Base-by-base conservation (phyloP, 2,888 invertebrate genomes). In the Electrophaes corylata region DNA sequence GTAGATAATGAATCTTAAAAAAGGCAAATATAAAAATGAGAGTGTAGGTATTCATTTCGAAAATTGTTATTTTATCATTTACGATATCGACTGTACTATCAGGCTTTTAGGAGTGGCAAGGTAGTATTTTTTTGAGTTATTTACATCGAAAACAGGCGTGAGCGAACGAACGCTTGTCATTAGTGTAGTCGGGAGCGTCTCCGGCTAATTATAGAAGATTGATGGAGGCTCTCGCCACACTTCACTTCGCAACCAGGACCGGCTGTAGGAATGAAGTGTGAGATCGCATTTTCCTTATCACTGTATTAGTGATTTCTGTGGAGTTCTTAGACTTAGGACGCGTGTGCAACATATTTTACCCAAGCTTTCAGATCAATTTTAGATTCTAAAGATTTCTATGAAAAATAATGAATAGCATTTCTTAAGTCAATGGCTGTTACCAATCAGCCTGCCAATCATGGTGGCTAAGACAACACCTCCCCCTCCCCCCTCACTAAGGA, bases 191-290 rank as follows among this genome's bases (percentile, higher is more conserved):
- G 75, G 74, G 77, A 75, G 75, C 83, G 81, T 83, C 86, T 78
- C 80, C 76, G 66, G 81, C 83, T 88, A 85, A 88, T 88, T 87
- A 86, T 79, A 67, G 65, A 83, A 88, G 86, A 88, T 87, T 86
- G 88, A 88, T 88, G 87, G 77, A 76, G 79, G 77, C 67, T 71
- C 74, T 69, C 64, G 64, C 67, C 69, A 73, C 73, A 79, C 76
- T 80, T 71, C 72, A 75, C 79, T 73, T 48, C 51, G 50, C 37
- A 43, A 41, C 48, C 35, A 35, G 40, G 33, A 48, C 39, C 43
- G 51, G 47, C 48, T 18, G 37, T 33, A 31, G 33, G 18, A 46
- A 47, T 54, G 39, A 29, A 50, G 51, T 16, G 60, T 56, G 51
- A 56, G 43, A 47, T 48, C 43, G 55, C 47, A 48, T 56, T 60